These are phyloP conservation scores for Eurosta solidaginis DNA, from an alignment of 1,140 invertebrate species.

Conservation along the genomic window DNA sequence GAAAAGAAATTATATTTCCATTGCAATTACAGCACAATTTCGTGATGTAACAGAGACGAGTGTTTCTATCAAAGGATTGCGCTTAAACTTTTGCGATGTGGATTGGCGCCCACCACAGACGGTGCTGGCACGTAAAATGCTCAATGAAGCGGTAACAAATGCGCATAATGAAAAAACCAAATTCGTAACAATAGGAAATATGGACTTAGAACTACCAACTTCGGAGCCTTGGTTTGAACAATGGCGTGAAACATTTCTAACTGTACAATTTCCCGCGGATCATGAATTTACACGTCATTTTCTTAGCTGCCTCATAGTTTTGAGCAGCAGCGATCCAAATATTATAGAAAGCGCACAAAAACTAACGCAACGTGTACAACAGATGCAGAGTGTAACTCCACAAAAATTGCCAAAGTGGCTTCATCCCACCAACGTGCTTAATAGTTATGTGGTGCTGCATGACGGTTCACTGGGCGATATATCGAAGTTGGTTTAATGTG, in stretches of 20 bases:
- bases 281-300: constrained; percentile 96
- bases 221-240: constrained; percentile 93
- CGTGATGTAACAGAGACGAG: constrained; percentile 79
- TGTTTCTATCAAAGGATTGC: constrained; percentile 77
- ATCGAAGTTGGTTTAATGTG: constrained; percentile 39
- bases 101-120: constrained; percentile 80
- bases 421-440: constrained; percentile 75
- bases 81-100: constrained; percentile 80
- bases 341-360: constrained; percentile 78
- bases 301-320: constrained; percentile 86
- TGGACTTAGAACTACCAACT: constrained; percentile 68
- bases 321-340: constrained; percentile 80
- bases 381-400: constrained; percentile 74
- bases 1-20: constrained; percentile 22
- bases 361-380: constrained; percentile 78
- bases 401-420: constrained; percentile 91
- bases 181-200: constrained; percentile 62
- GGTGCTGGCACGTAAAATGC: constrained; percentile 79
- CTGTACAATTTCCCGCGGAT: constrained; percentile 87
- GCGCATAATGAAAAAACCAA: constrained; percentile 70
- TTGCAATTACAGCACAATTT: constrained; percentile 69
- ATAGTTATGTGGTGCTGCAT: constrained; percentile 89
- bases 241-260: constrained; percentile 91
- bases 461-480: constrained; percentile 65
- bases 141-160: constrained; percentile 83